Base-by-base conservation (phyloP, 2,113 vertebrate genomes). In the Gadus chalcogrammus region DNA sequence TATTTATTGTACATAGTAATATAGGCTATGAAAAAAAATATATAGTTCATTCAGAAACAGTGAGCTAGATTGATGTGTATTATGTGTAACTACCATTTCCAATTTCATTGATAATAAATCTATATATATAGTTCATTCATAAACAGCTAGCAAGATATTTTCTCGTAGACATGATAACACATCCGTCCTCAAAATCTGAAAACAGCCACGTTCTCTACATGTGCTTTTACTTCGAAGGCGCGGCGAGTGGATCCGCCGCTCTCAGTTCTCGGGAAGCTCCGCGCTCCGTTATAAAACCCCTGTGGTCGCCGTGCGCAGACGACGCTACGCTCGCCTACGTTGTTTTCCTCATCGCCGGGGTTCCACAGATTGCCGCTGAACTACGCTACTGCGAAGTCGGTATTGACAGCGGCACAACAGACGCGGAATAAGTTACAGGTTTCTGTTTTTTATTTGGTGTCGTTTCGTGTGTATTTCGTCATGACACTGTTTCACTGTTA, bases 271-370 rank as follows among this genome's bases (percentile, higher is more conserved):
- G 38, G 1, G 24, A 18, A 27, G 60, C 61, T 61, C 42, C 9
- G 74, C 68, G 72, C 18, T 61, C 63, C 60, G 2, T 72, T 68
- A 79, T 77, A 75, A 79, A 77, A 58, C 63, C 71, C 72, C 13
- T 4, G 79, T 56, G 59, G 75, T 81, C 79, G 84, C 80, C 77
- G 15, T 16, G 5, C 27, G 22, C 27, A 64, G 16, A 64, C 13
- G 76, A 31, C 53, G 79, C 78, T 87, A 70, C 77, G 59, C 64
- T 77, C 85, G 7, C 69, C 73, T 71, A 53, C 84, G 69, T 87
- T 93, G 90, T 91, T 89, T 82, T 91, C 80, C 22, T 71, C 87
- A 77, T 80, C 85, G 85, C 85, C 82, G 90, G 82, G 78, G 76
- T 84, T 83, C 75, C 78, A 78, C 15, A 72, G 69, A 80, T 83